These are phyloP conservation scores for Sarcophaga caerulescens DNA, from an alignment of 2,888 invertebrate species.

Conservation along the genomic window DNA sequence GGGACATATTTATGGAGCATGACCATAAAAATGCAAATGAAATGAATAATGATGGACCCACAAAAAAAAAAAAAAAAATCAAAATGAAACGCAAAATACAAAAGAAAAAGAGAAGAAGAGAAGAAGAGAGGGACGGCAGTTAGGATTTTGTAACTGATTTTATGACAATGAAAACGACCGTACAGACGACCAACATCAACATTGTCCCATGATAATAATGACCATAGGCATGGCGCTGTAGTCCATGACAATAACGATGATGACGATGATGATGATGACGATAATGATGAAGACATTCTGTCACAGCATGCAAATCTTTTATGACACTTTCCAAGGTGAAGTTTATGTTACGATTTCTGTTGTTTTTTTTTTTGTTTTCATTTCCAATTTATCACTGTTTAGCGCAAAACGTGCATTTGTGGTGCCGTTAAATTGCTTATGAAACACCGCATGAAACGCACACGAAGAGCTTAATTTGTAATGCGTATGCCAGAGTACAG, in stretches of 20 bases:
- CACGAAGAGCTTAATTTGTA: no score
- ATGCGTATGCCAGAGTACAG: no score
- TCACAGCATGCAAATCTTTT: constrained; percentile 68
- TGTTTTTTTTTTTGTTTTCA: not conserved
- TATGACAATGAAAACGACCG: not conserved
- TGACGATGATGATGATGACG: not conserved
- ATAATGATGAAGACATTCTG: constrained; percentile 57
- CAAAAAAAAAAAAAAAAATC: no score
- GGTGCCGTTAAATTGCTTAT: no score
- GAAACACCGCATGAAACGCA: no score
- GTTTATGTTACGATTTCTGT: not conserved
- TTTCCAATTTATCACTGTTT: not conserved
- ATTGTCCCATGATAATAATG: no score
- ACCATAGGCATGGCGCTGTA: no score
- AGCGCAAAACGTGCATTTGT: no score
- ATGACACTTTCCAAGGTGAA: constrained; percentile 57
- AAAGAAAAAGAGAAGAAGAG: not conserved
- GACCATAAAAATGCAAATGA: constrained; percentile 31
- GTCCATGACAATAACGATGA: not conserved
- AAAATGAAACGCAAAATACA: not conserved
- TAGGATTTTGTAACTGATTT: constrained; percentile 18
- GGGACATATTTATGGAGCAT: constrained; percentile 61
- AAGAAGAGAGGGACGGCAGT: not conserved
- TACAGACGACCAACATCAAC: no score
- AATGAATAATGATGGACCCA: not conserved